These are phyloP conservation scores for Rhizomys pruinosus DNA, from an alignment of 2,113 vertebrate species.

Conservation along the genomic window DNA sequence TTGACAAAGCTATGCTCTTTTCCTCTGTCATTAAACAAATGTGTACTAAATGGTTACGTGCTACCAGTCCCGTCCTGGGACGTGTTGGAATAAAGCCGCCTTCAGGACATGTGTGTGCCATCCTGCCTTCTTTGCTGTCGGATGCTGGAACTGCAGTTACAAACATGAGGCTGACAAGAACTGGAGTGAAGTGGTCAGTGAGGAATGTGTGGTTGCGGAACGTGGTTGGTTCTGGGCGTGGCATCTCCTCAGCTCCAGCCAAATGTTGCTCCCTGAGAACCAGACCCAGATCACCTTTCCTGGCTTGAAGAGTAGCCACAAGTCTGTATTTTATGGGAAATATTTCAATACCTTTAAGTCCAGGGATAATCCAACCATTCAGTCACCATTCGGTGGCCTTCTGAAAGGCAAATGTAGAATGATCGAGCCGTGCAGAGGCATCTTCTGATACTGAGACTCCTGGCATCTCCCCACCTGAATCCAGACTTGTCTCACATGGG, in stretches of 20 bases:
- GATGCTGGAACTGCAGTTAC: not conserved
- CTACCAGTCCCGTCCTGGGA: not conserved
- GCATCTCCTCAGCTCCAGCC: not conserved
- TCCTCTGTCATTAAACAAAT: conserved; percentile 57
- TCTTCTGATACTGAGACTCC: not conserved
- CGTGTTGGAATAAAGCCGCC: not conserved
- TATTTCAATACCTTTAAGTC: not conserved
- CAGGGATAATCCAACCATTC: not conserved
- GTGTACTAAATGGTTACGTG: conserved; percentile 9
- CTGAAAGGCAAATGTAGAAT: not conserved
- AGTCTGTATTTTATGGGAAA: not conserved
- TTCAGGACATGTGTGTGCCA: not conserved
- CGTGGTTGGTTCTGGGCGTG: not conserved
- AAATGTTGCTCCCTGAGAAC: not conserved
- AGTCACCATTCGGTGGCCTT: not conserved
- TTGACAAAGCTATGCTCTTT: not conserved
- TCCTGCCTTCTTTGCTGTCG: not conserved
- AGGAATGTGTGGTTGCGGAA: not conserved
- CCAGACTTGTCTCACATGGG: not conserved
- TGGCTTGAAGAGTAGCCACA: not conserved
- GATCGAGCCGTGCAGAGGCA: not conserved
- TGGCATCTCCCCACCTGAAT: not conserved
- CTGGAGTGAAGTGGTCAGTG: not conserved
- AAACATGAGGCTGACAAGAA: not conserved
- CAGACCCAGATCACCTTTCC: not conserved